Conservation (phyloP, 2,797 vertebrate genomes). For the Loriculus beryllinus region DNA sequence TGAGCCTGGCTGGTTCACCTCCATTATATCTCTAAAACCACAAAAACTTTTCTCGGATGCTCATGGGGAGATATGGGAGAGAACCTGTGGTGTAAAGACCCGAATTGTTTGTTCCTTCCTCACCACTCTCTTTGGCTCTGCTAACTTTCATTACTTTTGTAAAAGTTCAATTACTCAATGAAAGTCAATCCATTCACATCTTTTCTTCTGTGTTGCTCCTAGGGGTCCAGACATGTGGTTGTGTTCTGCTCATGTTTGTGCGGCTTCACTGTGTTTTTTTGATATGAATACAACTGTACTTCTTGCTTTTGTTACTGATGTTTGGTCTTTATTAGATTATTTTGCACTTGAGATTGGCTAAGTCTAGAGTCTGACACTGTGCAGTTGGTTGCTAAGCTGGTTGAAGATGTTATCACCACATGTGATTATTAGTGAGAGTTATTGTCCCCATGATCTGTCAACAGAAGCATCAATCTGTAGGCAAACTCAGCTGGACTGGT, state of each 20-base stretch:
- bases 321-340: background rate
- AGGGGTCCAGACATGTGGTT: background rate
- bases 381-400: background rate
- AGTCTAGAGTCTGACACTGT: background rate
- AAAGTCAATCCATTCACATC: background rate
- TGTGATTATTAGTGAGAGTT: fast-evolving
- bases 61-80: background rate
- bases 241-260: background rate
- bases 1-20: background rate
- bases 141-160: background rate
- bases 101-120: background rate
- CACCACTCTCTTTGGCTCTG: background rate
- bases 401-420: background rate
- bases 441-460: background rate
- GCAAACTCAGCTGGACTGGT: background rate
- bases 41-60: background rate
- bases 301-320: background rate
- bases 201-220: background rate
- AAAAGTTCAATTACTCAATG: background rate
- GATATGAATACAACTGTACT: background rate
- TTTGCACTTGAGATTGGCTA: background rate
- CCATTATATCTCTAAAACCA: background rate
- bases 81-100: background rate
- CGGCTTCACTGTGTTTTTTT: background rate
- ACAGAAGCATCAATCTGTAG: background rate